Evolutionary conservation across 2,888 invertebrate genomes (phyloP), one percentile per base, ranked within the genome.

Genomic region (Hanleya hanleyi): DNA sequence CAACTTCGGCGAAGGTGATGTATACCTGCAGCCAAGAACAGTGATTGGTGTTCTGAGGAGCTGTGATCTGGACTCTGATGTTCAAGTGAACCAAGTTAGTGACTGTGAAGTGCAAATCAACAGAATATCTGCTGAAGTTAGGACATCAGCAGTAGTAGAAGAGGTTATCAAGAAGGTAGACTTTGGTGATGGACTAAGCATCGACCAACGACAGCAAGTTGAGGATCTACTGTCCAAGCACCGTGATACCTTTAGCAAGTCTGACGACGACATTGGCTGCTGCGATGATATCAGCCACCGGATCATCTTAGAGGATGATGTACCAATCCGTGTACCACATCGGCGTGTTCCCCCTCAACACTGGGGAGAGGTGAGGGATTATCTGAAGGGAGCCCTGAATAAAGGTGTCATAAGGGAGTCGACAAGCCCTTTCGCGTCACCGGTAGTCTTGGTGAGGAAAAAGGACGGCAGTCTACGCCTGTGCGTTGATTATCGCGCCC

Each of bases 401-500:
- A 49, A 33, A 57, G 75, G 70, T n/a, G 41, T 72, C 22, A 73
- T 74, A 12, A 51, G 71, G n/a, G 35, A 49, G 22, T 70, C 76
- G 32, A 51, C 49, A 36, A 75, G 72, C 61, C 77, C 77, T 18
- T 80, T 77, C 62, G 77, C 80, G 22, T 72, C 80, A 18, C 80
- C 81, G 35, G 74, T 83, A 0, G 80, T 82, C 5, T 26, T 81
- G 1, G 80, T 83, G 1, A 66, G 67, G 26, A 82, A 83, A 69
- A 73, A 71, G 26, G 70, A 74, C 65, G 77, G 73, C 12, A 70
- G 64, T 6, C 32, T 78, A 33, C 26, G 81, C 15, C 38, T 83
- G 5, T 85, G 84, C 57, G 71, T 81, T 1, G 84, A 85, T 36
- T 87, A 76, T 71, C 51, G 82, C 22, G 47, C 47, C 1, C 51